Evolutionary conservation across 2,888 invertebrate species (phyloP), one percentile per base, ranked within the genome.

Genomic region (Meteorus colon): DNA sequence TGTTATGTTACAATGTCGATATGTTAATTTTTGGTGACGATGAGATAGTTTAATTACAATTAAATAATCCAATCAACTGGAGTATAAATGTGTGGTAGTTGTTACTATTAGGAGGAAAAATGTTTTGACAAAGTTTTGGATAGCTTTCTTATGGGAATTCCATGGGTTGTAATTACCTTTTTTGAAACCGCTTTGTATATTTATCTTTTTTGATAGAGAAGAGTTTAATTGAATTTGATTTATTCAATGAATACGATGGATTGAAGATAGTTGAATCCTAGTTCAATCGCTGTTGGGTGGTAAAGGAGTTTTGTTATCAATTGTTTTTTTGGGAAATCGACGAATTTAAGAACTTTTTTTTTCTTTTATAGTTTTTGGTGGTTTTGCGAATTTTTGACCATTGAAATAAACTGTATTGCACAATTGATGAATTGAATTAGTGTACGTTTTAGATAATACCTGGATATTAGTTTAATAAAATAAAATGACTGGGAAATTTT

Each of bases 11-110:
- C n/a, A 48, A 3, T 48, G 48, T 48, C 48, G 12, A 48, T n/a
- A 2, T 31, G 37, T 62, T 71, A 48, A 62, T 41, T 45, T 71
- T 24, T 8, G 45, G 62, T 16, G 51, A 69, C 60, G 60, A 12
- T 48, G 41, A 78, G 80, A 79, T 82, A 78, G 84, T 80, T 84
- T 84, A 84, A 85, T 85, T 84, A 81, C 71, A 63, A 16, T 85
- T 84, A 81, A 83, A 84, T 77, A 80, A 80, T 82, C 81, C 85
- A 86, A 86, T 84, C 82, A 83, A 83, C 84, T 83, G 8, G 48
- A 48, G 16, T 48, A 16, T 48, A 16, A 48, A 48, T n/a, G 16
- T 5, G 48, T 48, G 48, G 16, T 16, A 2, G 16, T 3, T n/a
- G 16, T 48, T 48, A 16, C n/a, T 41, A 8, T 41, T 8, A 4